Conservation (phyloP, 2,888 invertebrate species). For the Acronicta leporina region DNA sequence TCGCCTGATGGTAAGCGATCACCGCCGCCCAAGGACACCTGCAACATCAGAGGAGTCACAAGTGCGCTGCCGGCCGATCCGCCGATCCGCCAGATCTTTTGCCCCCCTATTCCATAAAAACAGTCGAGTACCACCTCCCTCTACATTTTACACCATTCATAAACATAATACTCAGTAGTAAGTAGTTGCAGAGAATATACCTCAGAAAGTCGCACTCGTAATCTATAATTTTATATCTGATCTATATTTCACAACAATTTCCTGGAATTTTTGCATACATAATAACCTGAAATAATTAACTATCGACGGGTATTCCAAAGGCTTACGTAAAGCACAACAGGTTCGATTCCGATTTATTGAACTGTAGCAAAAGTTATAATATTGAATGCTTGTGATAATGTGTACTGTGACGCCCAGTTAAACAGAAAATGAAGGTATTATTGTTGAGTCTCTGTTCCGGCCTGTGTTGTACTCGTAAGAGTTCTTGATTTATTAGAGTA, state of each 20-base stretch:
- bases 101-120: too few species aligned
- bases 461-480: neutral
- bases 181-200: neutral
- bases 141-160: too few species aligned
- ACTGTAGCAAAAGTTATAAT: constrained; percentile 29
- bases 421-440: neutral
- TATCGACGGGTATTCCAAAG: constrained; percentile 28
- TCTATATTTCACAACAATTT: constrained; percentile 39
- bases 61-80: too few species aligned
- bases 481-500: neutral
- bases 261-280: constrained; percentile 37
- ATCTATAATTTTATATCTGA: constrained; percentile 29
- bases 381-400: constrained; percentile 3
- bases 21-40: too few species aligned
- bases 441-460: neutral
- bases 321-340: constrained; percentile 48
- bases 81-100: too few species aligned
- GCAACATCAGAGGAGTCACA: too few species aligned
- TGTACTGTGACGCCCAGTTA: neutral
- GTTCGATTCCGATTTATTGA: constrained; percentile 39
- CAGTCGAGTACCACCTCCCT: too few species aligned
- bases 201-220: constrained; percentile 1
- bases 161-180: too few species aligned
- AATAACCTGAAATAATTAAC: constrained; percentile 30
- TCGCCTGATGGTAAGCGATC: too few species aligned